phyloP scores from a whole-genome alignment of 2,888 invertebrate genomes.

The Torymus auratus region DNA sequence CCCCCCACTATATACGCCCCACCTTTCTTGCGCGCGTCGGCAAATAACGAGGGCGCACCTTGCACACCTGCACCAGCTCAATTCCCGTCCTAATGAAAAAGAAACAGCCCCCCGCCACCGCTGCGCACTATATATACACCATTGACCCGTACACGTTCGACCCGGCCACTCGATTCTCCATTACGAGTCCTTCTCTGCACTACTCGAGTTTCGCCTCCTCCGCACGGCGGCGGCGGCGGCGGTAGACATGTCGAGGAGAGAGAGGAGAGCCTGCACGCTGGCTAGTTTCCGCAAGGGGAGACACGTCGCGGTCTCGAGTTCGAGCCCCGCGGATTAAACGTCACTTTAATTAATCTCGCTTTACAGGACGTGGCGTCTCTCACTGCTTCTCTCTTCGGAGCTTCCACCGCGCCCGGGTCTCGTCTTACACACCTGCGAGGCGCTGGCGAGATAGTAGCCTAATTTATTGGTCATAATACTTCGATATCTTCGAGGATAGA shows the following conservation, averaged over 20 bases:
- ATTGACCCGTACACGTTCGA: constrained; percentile 22
- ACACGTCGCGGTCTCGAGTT: constrained; percentile 37
- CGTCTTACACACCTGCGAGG: no score
- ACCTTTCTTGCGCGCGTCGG: no score
- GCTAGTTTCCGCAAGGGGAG: constrained; percentile 11
- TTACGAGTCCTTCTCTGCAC: constrained; percentile 1
- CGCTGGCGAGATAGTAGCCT: no score
- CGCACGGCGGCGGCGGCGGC: neutral
- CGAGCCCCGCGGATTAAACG: constrained; percentile 60
- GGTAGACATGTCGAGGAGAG: no score
- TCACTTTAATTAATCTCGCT: constrained; percentile 62
- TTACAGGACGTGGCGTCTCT: constrained; percentile 42
- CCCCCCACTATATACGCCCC: no score
- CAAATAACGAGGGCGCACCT: no score
- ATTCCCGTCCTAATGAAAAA: constrained; percentile 35
- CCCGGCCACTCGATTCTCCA: constrained; percentile 5
- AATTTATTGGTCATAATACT: no score
- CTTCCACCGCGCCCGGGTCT: no score
- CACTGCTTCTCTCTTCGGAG: no score
- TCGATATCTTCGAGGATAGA: no score
- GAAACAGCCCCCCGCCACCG: constrained; percentile 18
- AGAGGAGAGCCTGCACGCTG: neutral
- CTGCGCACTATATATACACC: neutral
- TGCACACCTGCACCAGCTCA: neutral
- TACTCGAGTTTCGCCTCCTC: constrained; percentile 32